Evolutionary conservation across 1,140 invertebrate genomes (phyloP), one percentile per base, ranked within the genome.

Genomic region (Laupala kohalensis): DNA sequence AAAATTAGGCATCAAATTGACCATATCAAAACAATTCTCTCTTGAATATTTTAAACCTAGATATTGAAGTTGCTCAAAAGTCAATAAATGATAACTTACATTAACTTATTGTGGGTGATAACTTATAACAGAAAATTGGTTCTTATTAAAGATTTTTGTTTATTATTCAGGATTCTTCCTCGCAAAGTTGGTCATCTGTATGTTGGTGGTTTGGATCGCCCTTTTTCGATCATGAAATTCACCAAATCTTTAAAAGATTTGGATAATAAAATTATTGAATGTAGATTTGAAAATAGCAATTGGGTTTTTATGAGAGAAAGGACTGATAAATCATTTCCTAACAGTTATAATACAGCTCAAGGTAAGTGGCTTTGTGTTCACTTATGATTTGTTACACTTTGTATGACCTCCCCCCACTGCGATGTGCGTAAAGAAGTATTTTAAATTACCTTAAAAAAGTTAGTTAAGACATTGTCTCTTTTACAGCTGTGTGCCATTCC

Each of bases 271-370:
- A 99, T 99, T 66, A 90, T 99, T 62, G 98, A 99, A 83, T 99
- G 98, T 81, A 92, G 90, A 77, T 89, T 82, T 76, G 86, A 90
- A 37, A 84, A 88, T 65, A 83, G 85, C 29, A 80, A 87, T 73
- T 99, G 98, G 98, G 86, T 91, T 64, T 98, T 97, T 78, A 95
- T 99, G 93, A 86, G 97, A 69, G 93, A 97, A 80, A 84, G 98
- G 77, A 97, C 92, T 0, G 98, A 99, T 80, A 99, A 99, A 83
- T 96, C 93, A 2, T 95, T 91, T 81, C 97, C 98, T 2, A 99
- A 99, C 81, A 90, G 90, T 69, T 90, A 81, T 71, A 86, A 83
- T 3, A 98, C 96, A 6, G 95, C 94, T 25, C 77, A 81, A 71
- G 87, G 92, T 94, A 84, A 12, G 75, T 77, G 77, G 30, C 12